Evolutionary conservation across 2,113 vertebrate species (phyloP).

Genomic region (Daphoenositta chrysoptera): DNA sequence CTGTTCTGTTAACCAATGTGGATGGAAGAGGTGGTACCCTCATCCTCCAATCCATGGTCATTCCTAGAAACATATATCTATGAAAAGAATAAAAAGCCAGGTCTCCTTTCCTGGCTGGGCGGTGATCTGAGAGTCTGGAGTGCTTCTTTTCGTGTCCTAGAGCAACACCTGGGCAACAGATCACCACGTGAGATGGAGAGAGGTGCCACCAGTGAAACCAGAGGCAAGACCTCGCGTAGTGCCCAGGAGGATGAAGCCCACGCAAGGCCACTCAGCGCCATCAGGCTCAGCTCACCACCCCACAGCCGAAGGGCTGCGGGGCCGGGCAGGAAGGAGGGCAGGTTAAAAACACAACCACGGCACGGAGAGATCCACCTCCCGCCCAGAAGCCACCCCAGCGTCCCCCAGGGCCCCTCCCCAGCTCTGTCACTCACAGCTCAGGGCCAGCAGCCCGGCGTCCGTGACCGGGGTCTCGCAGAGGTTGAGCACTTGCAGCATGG

Average conservation of each 20-base stretch:
- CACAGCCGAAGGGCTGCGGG: background rate
- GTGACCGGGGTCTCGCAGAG: conserved; percentile 97
- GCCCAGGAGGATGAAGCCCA: background rate
- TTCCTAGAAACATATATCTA: too few species aligned
- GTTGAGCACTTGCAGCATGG: conserved; percentile 96
- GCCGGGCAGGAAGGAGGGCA: background rate
- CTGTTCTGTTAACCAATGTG: too few species aligned
- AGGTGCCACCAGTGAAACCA: background rate
- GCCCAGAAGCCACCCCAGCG: accelerated
- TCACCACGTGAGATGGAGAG: accelerated
- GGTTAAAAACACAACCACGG: background rate
- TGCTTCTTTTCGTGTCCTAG: too few species aligned
- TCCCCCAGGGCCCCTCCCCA: too few species aligned
- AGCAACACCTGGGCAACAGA: too few species aligned
- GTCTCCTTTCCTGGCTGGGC: too few species aligned
- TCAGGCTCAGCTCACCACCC: background rate
- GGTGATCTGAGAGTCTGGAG: too few species aligned
- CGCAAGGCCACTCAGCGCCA: accelerated
- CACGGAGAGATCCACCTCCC: background rate
- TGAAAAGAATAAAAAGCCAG: too few species aligned
- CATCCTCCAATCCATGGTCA: too few species aligned
- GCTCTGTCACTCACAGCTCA: conserved; percentile 88
- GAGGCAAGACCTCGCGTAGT: background rate
- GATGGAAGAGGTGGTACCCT: too few species aligned
- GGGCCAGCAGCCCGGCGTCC: conserved; percentile 91